Percentiles rank a stretch among this genome's conserved stretches.
These are phyloP conservation scores for Netelia inedita DNA, from an alignment of 2,888 invertebrate species.

Conservation along the genomic window DNA sequence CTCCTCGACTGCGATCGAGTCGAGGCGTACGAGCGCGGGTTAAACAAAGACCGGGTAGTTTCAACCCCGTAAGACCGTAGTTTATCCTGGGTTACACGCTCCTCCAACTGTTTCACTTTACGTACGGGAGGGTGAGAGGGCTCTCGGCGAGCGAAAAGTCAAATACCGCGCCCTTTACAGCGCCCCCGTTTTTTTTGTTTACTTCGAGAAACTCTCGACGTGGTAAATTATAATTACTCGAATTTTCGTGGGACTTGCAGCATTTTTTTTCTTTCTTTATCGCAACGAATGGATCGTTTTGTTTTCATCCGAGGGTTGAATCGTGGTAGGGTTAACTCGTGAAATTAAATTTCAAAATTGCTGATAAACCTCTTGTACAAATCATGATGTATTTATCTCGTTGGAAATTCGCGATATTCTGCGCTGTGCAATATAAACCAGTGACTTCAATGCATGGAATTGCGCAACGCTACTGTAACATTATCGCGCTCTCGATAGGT, in stretches of 20 bases:
- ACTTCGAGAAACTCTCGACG: too few relatives aligned
- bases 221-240: too few relatives aligned
- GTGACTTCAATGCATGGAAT: slow-evolving; percentile 65
- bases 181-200: too few relatives aligned
- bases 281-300: too few relatives aligned
- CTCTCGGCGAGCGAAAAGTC: not conserved
- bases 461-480: slow-evolving; percentile 42
- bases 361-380: not conserved
- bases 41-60: slow-evolving; percentile 55
- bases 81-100: slow-evolving; percentile 21
- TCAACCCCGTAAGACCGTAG: slow-evolving; percentile 61
- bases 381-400: not conserved
- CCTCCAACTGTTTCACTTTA: not conserved
- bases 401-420: slow-evolving; percentile 15
- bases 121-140: not conserved
- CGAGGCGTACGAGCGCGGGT: slow-evolving; percentile 25
- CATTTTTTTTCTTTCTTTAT: not conserved
- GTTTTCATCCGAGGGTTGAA: not conserved
- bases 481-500: slow-evolving; percentile 47
- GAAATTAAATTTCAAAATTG: not conserved
- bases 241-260: too few relatives aligned
- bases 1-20: slow-evolving; percentile 30
- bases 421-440: not conserved
- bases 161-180: too few relatives aligned
- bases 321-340: not conserved